Percentiles rank a stretch among this genome's conserved stretches.
phyloP scores from a whole-genome alignment of 2,888 invertebrate species.

The Tetramorium bicarinatum region DNA sequence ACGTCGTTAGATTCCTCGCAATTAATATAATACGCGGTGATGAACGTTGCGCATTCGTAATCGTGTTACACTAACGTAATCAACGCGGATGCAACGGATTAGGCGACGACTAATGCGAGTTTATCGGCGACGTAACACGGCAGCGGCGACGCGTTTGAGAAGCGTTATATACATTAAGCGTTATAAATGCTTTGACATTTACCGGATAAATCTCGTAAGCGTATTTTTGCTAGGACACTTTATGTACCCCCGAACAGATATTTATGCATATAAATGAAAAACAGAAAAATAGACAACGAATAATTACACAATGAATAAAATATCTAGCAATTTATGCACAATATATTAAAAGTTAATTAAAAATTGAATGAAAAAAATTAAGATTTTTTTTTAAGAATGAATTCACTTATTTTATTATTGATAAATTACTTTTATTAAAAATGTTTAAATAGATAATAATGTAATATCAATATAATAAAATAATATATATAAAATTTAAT shows the following conservation, averaged over 20 bases:
- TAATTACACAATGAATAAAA: neutral
- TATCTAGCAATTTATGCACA: neutral
- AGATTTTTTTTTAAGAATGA: neutral
- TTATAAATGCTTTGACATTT: neutral
- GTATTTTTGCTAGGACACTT: neutral
- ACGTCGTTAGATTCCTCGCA: conserved; percentile 40
- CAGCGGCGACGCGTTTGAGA: neutral
- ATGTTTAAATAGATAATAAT: neutral
- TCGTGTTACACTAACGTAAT: conserved; percentile 10
- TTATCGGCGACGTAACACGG: conserved; percentile 18
- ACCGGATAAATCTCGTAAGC: neutral
- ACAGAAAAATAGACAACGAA: neutral
- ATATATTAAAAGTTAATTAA: neutral
- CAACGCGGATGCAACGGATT: conserved; percentile 28
- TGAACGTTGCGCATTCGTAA: conserved; percentile 34
- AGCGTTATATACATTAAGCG: neutral
- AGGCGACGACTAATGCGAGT: conserved; percentile 40
- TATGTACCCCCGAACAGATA: no score
- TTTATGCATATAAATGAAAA: neutral
- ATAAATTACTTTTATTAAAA: neutral
- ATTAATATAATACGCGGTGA: conserved; percentile 50
- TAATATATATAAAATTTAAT: no score
- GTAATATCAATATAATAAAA: no score
- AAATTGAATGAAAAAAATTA: neutral
- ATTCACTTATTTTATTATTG: neutral